These are phyloP conservation scores for Watsonalla cultraria DNA, from an alignment of 2,888 invertebrate genomes.

Conservation along the genomic window DNA sequence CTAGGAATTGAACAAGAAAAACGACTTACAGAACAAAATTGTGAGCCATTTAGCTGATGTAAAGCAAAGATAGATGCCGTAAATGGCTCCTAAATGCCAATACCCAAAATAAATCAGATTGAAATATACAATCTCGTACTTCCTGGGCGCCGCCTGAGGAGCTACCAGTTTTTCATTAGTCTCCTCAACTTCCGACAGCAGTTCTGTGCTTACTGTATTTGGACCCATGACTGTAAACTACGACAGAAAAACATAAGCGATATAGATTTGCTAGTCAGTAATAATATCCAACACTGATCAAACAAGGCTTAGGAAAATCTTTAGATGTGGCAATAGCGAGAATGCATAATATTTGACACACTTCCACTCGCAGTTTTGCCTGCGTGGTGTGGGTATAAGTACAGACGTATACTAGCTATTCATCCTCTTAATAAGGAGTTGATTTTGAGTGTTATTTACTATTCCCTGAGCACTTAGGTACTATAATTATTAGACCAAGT, in stretches of 20 bases:
- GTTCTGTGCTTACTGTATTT: background rate
- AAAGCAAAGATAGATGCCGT: constrained; percentile 26
- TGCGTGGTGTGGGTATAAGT: no score
- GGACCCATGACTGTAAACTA: constrained; percentile 4
- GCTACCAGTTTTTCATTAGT: constrained; percentile 8
- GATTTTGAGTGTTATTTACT: no score
- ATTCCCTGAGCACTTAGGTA: no score
- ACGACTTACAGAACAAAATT: constrained; percentile 17
- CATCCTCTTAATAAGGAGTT: no score
- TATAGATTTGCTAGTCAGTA: no score
- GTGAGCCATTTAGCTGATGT: constrained; percentile 22
- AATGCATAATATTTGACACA: no score
- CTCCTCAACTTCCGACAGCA: constrained; percentile 4
- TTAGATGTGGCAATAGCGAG: no score
- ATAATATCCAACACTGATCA: no score
- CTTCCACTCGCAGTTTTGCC: no score
- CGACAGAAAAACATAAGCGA: background rate
- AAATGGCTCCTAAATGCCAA: constrained; percentile 23
- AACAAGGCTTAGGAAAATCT: no score
- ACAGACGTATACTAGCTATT: no score
- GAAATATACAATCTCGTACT: constrained; percentile 29
- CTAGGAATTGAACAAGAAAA: background rate
- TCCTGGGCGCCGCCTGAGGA: constrained; percentile 21
- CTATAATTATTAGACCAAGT: no score
- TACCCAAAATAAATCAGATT: constrained; percentile 28